A percentile compares a stretch with the other conserved stretches of the same genome.
Conservation (phyloP, 2,888 invertebrate species). For the Ceraclea dissimilis region DNA sequence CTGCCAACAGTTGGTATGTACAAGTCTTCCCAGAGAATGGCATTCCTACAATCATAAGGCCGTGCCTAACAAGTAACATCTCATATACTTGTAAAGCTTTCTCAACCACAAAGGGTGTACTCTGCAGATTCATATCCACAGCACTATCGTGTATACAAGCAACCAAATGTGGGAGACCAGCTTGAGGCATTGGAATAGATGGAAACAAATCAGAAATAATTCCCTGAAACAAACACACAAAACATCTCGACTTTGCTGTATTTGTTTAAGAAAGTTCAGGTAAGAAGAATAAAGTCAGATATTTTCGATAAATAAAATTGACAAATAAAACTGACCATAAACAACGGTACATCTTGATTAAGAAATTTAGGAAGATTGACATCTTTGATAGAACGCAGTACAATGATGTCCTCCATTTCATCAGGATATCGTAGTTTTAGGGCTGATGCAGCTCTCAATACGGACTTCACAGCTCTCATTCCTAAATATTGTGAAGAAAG, state of each 20-base stretch:
- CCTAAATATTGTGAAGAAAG: conserved; percentile 42
- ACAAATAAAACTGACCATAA: conserved; percentile 54
- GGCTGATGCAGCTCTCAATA: conserved; percentile 85
- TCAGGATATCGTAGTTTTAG: conserved; percentile 83
- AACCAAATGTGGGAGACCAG: conserved; percentile 63
- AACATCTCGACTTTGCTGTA: no score
- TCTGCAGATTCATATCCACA: conserved; percentile 68
- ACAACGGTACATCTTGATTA: conserved; percentile 79
- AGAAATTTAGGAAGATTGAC: conserved; percentile 92
- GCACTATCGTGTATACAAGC: conserved; percentile 53
- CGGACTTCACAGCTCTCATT: conserved; percentile 93
- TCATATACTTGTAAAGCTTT: conserved; percentile 76
- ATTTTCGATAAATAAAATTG: no score
- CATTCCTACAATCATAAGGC: conserved; percentile 87
- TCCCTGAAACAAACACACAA: conserved; percentile 50
- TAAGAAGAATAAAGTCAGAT: no score
- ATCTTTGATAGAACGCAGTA: conserved; percentile 86
- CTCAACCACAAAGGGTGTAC: conserved; percentile 77
- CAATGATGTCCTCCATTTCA: conserved; percentile 78
- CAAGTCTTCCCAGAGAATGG: conserved; percentile 92
- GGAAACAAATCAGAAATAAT: conserved; percentile 93
- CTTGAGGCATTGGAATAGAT: conserved; percentile 66
- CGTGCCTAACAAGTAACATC: conserved; percentile 92
- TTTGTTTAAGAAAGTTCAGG: no score
- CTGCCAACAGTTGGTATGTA: conserved; percentile 76